phyloP scores from a whole-genome alignment of 2,888 invertebrate species.

The Mechanitis mazaeus region DNA sequence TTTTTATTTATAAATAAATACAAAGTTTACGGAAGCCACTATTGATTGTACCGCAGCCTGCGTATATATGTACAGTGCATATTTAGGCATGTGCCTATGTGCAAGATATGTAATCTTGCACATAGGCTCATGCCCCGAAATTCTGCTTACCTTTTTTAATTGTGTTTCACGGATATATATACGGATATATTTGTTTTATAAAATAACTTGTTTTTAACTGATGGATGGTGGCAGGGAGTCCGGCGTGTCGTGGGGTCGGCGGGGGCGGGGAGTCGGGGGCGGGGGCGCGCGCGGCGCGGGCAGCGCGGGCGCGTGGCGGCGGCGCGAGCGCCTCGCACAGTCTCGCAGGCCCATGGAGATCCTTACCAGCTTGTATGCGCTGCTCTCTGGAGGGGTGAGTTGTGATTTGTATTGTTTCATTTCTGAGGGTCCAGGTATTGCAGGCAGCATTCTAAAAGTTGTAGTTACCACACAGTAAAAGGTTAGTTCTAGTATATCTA shows the following conservation, averaged over 20 bases:
- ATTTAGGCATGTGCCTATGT: no score
- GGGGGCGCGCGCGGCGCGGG: conserved; percentile 46
- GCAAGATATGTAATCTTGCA: no score
- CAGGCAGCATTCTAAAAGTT: no score
- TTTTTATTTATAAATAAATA: no score
- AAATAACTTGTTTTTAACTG: neutral
- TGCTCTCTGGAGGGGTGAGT: conserved; percentile 70
- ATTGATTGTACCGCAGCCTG: no score
- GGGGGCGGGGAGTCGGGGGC: conserved; percentile 47
- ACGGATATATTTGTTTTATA: neutral
- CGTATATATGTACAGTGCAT: no score
- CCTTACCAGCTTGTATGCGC: conserved; percentile 73
- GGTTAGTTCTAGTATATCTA: neutral
- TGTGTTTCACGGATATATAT: no score
- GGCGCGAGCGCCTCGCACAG: conserved; percentile 66
- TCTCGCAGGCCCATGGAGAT: conserved; percentile 74
- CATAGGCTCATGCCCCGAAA: no score
- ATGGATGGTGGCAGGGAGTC: conserved; percentile 48
- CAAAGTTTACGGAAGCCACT: no score
- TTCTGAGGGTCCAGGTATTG: no score
- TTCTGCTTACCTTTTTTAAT: no score
- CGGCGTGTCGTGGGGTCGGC: conserved; percentile 55
- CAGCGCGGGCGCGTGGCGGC: conserved; percentile 60
- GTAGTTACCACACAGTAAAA: neutral
- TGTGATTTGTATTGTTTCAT: conserved; percentile 6